phyloP scores from a whole-genome alignment of 2,888 invertebrate genomes.

The Aromia moschata region DNA sequence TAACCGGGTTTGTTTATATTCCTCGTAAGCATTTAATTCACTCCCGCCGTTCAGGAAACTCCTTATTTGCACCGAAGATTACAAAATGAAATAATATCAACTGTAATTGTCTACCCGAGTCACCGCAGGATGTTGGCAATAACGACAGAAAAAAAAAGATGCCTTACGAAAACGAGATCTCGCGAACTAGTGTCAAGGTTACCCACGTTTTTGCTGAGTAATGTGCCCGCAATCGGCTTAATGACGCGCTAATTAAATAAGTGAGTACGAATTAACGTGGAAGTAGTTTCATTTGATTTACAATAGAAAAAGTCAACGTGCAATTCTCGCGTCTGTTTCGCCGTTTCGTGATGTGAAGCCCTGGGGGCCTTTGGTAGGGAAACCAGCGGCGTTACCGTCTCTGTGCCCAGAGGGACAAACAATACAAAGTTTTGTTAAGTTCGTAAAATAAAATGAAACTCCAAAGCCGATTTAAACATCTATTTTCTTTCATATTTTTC shows the following conservation, averaged over 20 bases:
- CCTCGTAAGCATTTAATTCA: neutral
- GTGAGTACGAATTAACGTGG: slow-evolving; percentile 11
- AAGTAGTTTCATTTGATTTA: slow-evolving; percentile 11
- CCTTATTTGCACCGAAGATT: slow-evolving; percentile 11
- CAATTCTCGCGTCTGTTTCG: slow-evolving; percentile 14
- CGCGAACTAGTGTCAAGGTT: slow-evolving; percentile 10
- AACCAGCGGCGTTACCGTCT: too few relatives aligned
- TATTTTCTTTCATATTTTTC: too few relatives aligned
- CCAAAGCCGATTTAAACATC: too few relatives aligned
- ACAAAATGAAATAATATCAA: slow-evolving; percentile 13
- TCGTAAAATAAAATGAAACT: too few relatives aligned
- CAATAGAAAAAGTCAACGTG: slow-evolving; percentile 11
- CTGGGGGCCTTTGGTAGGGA: too few relatives aligned
- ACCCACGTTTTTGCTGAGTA: neutral
- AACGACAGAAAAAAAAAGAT: neutral
- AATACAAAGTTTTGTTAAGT: too few relatives aligned
- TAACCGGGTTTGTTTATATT: neutral
- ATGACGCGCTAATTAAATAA: slow-evolving; percentile 19
- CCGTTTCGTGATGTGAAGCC: too few relatives aligned
- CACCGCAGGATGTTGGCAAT: slow-evolving; percentile 20
- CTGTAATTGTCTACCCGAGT: slow-evolving; percentile 4
- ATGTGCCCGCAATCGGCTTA: neutral
- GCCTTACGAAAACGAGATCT: slow-evolving; percentile 6
- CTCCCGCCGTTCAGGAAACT: slow-evolving; percentile 7
- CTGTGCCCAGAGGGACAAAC: too few relatives aligned